phyloP scores from a whole-genome alignment of 1,140 invertebrate genomes.

The Hermetia illucens region DNA sequence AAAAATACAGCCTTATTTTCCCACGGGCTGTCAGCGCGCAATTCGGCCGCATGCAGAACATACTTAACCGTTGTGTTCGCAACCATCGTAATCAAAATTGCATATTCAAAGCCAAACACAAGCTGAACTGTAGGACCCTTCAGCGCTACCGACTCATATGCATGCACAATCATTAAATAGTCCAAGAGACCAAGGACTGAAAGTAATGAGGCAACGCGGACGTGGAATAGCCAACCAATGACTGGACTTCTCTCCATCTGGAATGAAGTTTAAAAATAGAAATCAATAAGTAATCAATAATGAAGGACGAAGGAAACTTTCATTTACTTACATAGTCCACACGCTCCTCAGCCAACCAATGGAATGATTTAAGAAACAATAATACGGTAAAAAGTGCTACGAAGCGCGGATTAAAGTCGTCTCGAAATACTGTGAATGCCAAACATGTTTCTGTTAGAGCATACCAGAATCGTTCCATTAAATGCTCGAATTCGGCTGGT shows the following conservation, averaged over 20 bases:
- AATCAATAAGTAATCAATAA: neutral
- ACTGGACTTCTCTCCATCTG: constrained; percentile 98
- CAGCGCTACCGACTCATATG: constrained; percentile 85
- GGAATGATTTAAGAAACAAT: constrained; percentile 97
- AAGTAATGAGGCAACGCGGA: constrained; percentile 78
- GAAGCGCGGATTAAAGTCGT: constrained; percentile 98
- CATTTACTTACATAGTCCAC: constrained; percentile 97
- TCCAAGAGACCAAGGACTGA: constrained; percentile 70
- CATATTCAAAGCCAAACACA: constrained; percentile 99
- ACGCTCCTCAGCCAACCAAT: constrained; percentile 97
- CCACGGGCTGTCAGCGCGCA: constrained; percentile 94
- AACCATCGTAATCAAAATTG: constrained; percentile 88
- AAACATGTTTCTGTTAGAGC: constrained; percentile 97
- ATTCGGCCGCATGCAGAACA: constrained; percentile 82
- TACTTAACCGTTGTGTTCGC: constrained; percentile 94
- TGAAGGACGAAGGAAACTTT: constrained; percentile 2
- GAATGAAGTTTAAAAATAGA: constrained; percentile 21
- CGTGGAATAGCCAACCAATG: constrained; percentile 89
- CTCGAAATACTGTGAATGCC: constrained; percentile 97
- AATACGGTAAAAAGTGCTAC: constrained; percentile 94
- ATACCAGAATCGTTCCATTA: constrained; percentile 98
- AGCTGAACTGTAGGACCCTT: constrained; percentile 95
- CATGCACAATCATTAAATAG: constrained; percentile 80
- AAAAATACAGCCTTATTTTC: constrained; percentile 98
- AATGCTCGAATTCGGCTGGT: constrained; percentile 96